phyloP scores from a whole-genome alignment of 2,113 vertebrate species.

The Oreochromis spilurus region DNA sequence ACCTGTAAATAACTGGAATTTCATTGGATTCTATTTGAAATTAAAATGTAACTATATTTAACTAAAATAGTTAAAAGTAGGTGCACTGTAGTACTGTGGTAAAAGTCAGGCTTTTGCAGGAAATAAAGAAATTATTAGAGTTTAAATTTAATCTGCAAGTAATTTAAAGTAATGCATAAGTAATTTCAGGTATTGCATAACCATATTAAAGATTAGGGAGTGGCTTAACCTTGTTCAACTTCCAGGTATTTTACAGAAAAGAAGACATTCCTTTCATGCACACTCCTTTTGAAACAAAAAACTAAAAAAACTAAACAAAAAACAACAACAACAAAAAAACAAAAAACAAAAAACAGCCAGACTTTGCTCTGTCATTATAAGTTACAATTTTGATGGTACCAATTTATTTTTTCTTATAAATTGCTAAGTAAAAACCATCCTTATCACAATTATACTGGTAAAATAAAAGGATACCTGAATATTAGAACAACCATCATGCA shows the following conservation, averaged over 20 bases:
- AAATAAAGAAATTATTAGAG: background rate
- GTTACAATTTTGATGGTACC: background rate
- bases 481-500: background rate
- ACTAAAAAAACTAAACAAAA: too few species aligned
- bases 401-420: background rate
- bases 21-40: background rate
- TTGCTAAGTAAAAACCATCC: background rate
- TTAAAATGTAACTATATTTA: background rate
- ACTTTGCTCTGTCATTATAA: accelerated
- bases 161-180: background rate
- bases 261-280: background rate
- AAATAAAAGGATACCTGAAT: background rate
- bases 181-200: background rate
- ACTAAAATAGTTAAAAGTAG: background rate
- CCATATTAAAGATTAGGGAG: background rate
- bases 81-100: background rate
- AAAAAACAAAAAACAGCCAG: background rate
- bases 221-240: background rate
- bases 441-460: background rate
- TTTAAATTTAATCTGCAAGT: background rate
- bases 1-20: background rate
- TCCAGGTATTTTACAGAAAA: background rate
- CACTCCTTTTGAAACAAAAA: background rate
- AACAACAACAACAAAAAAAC: background rate
- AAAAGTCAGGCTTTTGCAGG: background rate